Evolutionary conservation across 2,113 vertebrate genomes (phyloP).

Genomic region (Toxostoma redivivum): DNA sequence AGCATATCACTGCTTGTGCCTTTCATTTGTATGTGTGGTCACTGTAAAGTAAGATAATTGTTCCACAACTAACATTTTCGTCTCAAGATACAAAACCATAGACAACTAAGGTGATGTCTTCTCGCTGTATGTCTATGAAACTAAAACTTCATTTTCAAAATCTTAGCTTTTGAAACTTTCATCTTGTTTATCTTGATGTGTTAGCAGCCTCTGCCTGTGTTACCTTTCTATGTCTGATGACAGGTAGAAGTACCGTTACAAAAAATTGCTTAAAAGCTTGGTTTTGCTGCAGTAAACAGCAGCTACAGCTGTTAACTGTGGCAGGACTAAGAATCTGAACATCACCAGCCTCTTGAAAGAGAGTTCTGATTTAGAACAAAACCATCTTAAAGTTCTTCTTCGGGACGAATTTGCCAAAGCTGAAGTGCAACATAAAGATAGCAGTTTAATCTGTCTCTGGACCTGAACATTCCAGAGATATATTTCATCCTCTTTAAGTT

Average conservation of each 20-base stretch:
- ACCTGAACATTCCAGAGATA: neutral
- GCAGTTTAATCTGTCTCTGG: neutral
- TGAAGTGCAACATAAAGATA: neutral
- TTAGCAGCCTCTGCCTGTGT: neutral
- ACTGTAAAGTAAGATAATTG: neutral
- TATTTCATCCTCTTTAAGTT: neutral
- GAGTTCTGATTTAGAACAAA: neutral
- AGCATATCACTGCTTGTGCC: accelerated
- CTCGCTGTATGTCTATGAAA: neutral
- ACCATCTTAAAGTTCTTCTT: neutral
- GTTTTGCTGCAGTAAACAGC: neutral
- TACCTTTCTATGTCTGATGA: neutral
- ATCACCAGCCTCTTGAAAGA: neutral
- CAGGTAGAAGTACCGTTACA: neutral
- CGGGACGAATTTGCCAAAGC: neutral
- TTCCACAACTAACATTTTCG: neutral
- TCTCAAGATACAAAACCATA: neutral
- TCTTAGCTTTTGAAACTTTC: neutral
- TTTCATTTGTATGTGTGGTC: neutral
- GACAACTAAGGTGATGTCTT: neutral
- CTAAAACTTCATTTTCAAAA: neutral
- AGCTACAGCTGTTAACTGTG: neutral
- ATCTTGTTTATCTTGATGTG: neutral
- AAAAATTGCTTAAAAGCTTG: neutral
- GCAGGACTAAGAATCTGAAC: neutral